Conservation (phyloP, 2,113 vertebrate species). For the Callipepla squamata region DNA sequence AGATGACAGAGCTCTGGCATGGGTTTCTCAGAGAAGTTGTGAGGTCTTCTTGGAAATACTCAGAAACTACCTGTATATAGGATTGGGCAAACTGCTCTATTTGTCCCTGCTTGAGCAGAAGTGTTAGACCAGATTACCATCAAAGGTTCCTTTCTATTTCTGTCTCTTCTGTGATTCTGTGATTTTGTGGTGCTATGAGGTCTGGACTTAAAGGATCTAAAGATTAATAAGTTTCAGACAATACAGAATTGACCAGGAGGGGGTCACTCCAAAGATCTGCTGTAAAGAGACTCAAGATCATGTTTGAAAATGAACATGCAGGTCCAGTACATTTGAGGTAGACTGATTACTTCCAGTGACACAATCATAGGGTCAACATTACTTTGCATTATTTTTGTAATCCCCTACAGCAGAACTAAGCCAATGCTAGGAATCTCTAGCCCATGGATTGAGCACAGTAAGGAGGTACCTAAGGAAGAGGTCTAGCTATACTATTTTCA, state of each 20-base stretch:
- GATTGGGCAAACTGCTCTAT: not conserved
- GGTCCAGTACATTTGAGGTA: not conserved
- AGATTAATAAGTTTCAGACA: not conserved
- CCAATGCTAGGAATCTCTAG: not conserved
- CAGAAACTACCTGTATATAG: not conserved
- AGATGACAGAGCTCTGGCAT: not conserved
- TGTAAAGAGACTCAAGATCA: not conserved
- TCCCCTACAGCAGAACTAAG: not conserved
- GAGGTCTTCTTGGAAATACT: not conserved
- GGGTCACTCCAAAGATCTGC: not conserved
- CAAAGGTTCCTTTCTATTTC: not conserved
- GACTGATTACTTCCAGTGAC: not conserved
- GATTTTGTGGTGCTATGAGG: not conserved
- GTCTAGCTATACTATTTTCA: not conserved
- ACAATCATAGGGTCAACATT: not conserved
- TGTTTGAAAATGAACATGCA: not conserved
- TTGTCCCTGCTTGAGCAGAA: not conserved
- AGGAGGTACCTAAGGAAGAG: not conserved
- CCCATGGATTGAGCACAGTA: not conserved
- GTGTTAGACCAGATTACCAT: not conserved
- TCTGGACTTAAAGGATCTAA: not conserved
- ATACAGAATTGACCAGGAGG: not conserved
- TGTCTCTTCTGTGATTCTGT: not conserved
- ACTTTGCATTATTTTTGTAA: not conserved
- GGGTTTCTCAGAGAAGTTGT: not conserved